Evolutionary conservation across 2,797 vertebrate species (phyloP), one percentile per base, ranked within the genome.

Genomic region (Macropus fuliginosus): DNA sequence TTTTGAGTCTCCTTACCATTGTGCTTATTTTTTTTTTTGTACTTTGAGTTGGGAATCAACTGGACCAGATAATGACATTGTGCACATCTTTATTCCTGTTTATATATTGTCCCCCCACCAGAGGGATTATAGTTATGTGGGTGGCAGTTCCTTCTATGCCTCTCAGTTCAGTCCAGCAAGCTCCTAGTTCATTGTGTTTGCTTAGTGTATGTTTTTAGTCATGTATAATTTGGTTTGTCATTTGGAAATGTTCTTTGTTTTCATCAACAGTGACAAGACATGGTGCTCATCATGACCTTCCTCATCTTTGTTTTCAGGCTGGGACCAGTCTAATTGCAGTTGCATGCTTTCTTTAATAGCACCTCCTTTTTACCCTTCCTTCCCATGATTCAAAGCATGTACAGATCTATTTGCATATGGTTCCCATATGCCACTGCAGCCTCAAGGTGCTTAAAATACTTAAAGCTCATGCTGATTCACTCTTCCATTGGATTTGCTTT

Each of bases 331-430:
- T 81, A 40, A 31, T n/a, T 92, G 81, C 55, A 95, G 90, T 90
- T 28, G 13, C 14, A 14, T 24, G 11, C 91, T 92, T 96, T 4
- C 55, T 55, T 93, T 94, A 90, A 74, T 56, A 52, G 55, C 18
- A 91, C 6, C 1, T 95, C 18, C 0, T 13, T 59, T 59, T 93
- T 56, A 81, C 3, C 55, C 74, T 94, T 93, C 93, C 0, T 18
- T 92, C 52, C 92, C 87, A 13, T 81, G 57, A 96, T 66, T 96
- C 92, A 95, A 97, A 40, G 27, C 50, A 29, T 92, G 54, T 40
- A 31, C 5, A 95, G 55, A 92, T 93, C 57, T 91, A 8, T 91
- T n/a, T 59, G 92, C 40, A 56, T 91, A 4, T 5, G 1, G 94
- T 46, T 55, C 27, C 93, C 95, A 8, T 55, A 16, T 87, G 59